phyloP scores from a whole-genome alignment of 2,797 vertebrate genomes.

The Kryptopterus vitreolus region DNA sequence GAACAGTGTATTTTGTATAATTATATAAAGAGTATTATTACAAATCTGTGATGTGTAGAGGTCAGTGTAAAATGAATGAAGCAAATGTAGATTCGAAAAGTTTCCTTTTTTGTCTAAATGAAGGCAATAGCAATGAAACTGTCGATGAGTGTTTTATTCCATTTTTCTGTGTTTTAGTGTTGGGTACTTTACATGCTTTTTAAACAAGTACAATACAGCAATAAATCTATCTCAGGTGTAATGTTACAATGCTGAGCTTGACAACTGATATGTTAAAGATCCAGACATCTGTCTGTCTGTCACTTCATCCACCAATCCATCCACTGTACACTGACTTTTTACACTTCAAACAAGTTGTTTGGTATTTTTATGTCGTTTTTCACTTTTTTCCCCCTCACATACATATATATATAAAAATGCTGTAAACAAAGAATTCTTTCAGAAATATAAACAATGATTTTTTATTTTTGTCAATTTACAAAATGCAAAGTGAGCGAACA shows the following conservation, averaged over 20 bases:
- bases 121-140: slow-evolving; percentile 71
- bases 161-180: slow-evolving; percentile 34
- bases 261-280: not conserved
- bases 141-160: slow-evolving; percentile 58
- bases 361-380: no score
- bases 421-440: no score
- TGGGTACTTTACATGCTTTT: not conserved
- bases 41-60: slow-evolving; percentile 73
- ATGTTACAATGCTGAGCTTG: not conserved
- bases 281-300: not conserved
- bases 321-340: not conserved
- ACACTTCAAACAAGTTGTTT: not conserved
- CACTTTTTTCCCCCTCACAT: no score
- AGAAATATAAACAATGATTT: no score
- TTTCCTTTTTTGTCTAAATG: slow-evolving; percentile 67
- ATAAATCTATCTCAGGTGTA: not conserved
- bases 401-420: no score
- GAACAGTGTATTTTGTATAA: slow-evolving; percentile 79
- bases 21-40: slow-evolving; percentile 77
- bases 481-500: no score
- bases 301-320: no score
- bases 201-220: not conserved
- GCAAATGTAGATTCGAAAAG: slow-evolving; percentile 62
- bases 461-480: no score
- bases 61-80: slow-evolving; percentile 67